Conservation (phyloP, 2,888 invertebrate species). For the Stegana nigrithorax region DNA sequence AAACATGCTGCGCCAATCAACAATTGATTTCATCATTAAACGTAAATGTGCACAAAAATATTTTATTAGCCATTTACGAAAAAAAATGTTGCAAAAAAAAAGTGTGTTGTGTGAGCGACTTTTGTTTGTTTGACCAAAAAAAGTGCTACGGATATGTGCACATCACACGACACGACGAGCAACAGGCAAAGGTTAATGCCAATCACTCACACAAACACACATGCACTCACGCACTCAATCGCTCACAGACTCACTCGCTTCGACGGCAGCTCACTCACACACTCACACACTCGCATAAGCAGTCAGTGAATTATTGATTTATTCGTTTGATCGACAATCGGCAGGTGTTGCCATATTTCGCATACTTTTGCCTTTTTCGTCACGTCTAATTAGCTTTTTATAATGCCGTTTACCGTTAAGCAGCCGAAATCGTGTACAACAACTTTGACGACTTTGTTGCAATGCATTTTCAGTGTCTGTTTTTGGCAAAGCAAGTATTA, state of each 20-base stretch:
- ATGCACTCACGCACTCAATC: not conserved
- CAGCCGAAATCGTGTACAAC: not conserved
- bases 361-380: too few species aligned
- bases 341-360: too few species aligned
- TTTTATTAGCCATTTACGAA: not conserved
- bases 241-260: too few species aligned
- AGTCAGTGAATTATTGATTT: too few species aligned
- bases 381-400: too few species aligned
- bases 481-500: not conserved
- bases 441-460: not conserved
- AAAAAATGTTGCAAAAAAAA: not conserved
- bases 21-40: not conserved
- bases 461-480: not conserved
- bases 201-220: not conserved
- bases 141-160: not conserved
- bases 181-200: not conserved
- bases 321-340: too few species aligned
- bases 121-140: not conserved
- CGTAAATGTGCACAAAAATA: not conserved
- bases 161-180: not conserved
- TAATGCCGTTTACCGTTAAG: not conserved
- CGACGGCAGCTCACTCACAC: too few species aligned
- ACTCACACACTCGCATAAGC: too few species aligned
- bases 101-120: not conserved
- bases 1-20: too few species aligned